Percentiles rank a stretch among this genome's conserved stretches.
phyloP scores from a whole-genome alignment of 1,140 invertebrate species.

The Drosophila arizonae region DNA sequence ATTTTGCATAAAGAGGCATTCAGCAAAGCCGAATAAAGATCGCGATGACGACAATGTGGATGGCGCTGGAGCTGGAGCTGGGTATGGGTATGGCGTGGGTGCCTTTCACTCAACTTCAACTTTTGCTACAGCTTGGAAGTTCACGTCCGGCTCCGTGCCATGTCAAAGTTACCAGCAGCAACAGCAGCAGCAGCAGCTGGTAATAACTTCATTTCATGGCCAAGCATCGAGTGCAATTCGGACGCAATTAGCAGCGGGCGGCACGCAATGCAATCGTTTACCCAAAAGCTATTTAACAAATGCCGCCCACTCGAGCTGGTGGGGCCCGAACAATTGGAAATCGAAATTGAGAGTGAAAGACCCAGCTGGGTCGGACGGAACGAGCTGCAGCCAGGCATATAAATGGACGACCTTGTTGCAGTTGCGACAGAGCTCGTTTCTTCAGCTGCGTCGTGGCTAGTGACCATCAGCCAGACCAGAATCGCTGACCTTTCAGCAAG shows the following conservation, averaged over 20 bases:
- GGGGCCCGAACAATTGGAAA: conserved; percentile 1
- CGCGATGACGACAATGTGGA: not conserved
- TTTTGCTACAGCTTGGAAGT: conserved; percentile 22
- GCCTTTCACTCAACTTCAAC: conserved; percentile 64
- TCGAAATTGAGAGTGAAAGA: conserved; percentile 37
- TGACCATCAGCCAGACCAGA: conserved; percentile 41
- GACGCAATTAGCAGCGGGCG: conserved; percentile 59
- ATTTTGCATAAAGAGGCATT: conserved; percentile 43
- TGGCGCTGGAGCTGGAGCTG: conserved; percentile 4
- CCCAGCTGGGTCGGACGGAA: conserved; percentile 1
- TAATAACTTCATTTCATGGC: conserved; percentile 76
- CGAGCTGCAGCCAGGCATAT: conserved; percentile 24
- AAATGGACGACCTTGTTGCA: conserved; percentile 49
- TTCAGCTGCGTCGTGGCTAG: conserved; percentile 43
- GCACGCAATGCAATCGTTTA: conserved; percentile 45
- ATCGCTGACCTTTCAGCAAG: conserved; percentile 65
- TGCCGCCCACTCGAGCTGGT: conserved; percentile 29
- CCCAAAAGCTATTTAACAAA: conserved; percentile 9
- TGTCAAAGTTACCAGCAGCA: conserved; percentile 64
- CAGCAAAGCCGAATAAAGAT: conserved; percentile 27
- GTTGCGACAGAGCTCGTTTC: conserved; percentile 47
- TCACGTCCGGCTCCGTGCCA: conserved; percentile 43
- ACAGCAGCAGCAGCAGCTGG: conserved; percentile 46
- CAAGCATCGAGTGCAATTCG: conserved; percentile 59
- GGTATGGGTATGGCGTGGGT: conserved; percentile 52